Percentiles rank a stretch among this genome's conserved stretches.
Evolutionary conservation across 2,888 invertebrate species (phyloP).

Genomic region (Prionchulus punctatus): DNA sequence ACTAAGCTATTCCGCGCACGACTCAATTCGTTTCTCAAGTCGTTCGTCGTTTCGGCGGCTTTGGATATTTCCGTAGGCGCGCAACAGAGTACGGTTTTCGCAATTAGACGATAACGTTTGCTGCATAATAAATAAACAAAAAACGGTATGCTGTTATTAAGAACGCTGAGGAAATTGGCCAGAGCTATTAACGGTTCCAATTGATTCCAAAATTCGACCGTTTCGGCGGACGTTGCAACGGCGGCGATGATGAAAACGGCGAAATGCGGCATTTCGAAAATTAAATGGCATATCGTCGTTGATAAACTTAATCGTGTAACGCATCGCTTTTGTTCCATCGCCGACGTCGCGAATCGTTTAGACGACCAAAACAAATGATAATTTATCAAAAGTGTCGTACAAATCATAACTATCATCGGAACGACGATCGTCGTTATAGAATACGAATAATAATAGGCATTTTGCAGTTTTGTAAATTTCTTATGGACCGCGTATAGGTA

Average conservation of each 20-base stretch:
- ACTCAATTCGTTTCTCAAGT: too few relatives aligned
- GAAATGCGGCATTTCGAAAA: constrained; percentile 11
- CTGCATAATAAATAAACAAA: constrained; percentile 10
- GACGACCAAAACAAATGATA: constrained; percentile 3
- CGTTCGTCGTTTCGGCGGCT: too few relatives aligned
- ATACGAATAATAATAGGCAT: not conserved
- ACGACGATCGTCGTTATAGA: not conserved
- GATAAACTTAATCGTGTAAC: constrained; percentile 11
- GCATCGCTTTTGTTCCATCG: constrained; percentile 12
- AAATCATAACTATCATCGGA: constrained; percentile 6
- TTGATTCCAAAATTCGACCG: not conserved
- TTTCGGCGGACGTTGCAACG: not conserved
- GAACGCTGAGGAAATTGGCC: constrained; percentile 7
- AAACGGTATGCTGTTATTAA: constrained; percentile 10
- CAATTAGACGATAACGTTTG: constrained; percentile 1
- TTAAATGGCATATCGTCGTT: constrained; percentile 12
- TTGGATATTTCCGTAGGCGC: too few relatives aligned
- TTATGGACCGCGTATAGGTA: not conserved
- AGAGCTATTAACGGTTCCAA: not conserved
- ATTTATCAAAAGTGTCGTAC: not conserved
- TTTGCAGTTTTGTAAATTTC: not conserved
- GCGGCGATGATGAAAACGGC: not conserved
- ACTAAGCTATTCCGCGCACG: too few relatives aligned
- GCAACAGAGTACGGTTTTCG: too few relatives aligned
- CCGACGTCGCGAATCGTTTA: not conserved